Conservation (phyloP, 2,797 vertebrate species). For the Danio jaintianensis region DNA sequence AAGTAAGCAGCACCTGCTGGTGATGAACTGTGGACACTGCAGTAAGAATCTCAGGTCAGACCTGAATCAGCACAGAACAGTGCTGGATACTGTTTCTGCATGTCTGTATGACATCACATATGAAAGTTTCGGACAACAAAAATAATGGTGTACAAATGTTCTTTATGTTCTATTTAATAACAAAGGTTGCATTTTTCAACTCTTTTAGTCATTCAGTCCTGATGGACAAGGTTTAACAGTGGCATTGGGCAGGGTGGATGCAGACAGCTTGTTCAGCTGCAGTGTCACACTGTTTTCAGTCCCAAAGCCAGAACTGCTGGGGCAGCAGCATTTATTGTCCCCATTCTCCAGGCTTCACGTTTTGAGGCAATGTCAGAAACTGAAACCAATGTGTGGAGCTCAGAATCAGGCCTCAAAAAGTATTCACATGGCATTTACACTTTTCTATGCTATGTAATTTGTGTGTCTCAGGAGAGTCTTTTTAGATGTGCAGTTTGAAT, state of each 20-base stretch:
- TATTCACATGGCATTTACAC: conserved; percentile 18
- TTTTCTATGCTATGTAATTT: conserved; percentile 36
- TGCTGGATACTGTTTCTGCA: conserved; percentile 23
- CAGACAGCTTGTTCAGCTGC: conserved; percentile 78
- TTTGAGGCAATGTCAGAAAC: conserved; percentile 14
- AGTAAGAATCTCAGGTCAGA: conserved; percentile 34
- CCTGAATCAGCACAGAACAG: conserved; percentile 34
- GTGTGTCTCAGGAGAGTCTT: background rate
- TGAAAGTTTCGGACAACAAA: background rate
- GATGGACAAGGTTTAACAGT: conserved; percentile 76
- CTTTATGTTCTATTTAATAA: too few relatives aligned
- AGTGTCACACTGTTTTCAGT: conserved; percentile 58
- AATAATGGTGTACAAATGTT: background rate
- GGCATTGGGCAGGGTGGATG: conserved; percentile 57
- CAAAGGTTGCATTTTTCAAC: background rate
- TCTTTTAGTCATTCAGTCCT: background rate
- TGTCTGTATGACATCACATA: background rate
- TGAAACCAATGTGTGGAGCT: conserved; percentile 59
- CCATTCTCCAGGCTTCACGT: conserved; percentile 50
- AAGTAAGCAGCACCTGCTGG: conserved; percentile 32
- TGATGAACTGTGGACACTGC: conserved; percentile 25
- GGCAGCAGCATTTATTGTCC: conserved; percentile 71
- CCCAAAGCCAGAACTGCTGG: conserved; percentile 68
- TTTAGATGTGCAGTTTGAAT: background rate
- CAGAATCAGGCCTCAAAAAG: conserved; percentile 53